Base-by-base conservation (phyloP, 2,113 vertebrate genomes). In the Stegastes partitus region DNA sequence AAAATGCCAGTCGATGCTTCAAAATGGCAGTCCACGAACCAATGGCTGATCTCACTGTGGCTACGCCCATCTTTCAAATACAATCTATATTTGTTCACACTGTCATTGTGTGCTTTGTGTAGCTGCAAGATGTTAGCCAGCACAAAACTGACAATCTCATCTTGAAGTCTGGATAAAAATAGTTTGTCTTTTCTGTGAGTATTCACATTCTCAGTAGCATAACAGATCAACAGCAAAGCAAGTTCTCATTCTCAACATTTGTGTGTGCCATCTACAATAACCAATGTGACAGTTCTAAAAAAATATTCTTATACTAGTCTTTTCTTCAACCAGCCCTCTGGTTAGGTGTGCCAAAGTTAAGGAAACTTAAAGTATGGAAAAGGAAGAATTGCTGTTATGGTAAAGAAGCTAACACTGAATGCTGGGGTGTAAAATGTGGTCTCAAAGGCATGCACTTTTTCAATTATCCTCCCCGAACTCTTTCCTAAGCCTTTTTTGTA, bases 111-210 rank as follows among this genome's bases (percentile, higher is more conserved):
- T 62, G 47, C 25, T n/a, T 39, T n/a, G 21, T 47, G 12, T 5
- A 23, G 37, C 50, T 56, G 65, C 39, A 42, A 50, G 21, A 34
- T 74, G 39, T 74, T 45, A 26, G 14, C 44, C 45, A n/a, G 45
- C 25, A 21, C 7, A 28, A 42, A 51, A 22, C n/a, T n/a, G n/a
- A n/a, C n/a, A n/a, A n/a, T n/a, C n/a, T n/a, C n/a, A n/a, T n/a
- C n/a, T n/a, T n/a, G n/a, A n/a, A n/a, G n/a, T n/a, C n/a, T n/a
- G n/a, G n/a, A n/a, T n/a, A n/a, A n/a, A n/a, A n/a, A n/a, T n/a
- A n/a, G n/a, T n/a, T n/a, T n/a, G n/a, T 54, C 3, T 55, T 44
- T 26, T 56, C 23, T 12, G 4, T 45, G 4, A 45, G 11, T 5
- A 45, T 45, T 45, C 4, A 34, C 9, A 14, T 45, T 15, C 42